Conservation (phyloP, 2,797 vertebrate species). For the Leucoraja ocellata region DNA sequence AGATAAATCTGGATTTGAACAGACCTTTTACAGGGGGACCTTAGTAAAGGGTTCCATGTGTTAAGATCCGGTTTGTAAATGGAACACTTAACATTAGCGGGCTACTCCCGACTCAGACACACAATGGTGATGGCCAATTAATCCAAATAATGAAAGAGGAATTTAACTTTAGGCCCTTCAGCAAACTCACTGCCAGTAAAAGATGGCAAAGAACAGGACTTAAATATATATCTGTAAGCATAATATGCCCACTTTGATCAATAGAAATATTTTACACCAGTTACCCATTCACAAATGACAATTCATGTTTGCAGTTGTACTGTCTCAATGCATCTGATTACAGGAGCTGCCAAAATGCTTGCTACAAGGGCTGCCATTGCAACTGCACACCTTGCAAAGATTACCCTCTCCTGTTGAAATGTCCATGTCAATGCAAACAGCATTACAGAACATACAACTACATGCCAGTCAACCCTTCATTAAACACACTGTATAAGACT, state of each 20-base stretch:
- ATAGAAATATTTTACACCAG: not conserved
- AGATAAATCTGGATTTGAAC: slow-evolving; percentile 11
- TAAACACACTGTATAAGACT: not conserved
- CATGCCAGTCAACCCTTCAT: not conserved
- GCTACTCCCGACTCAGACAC: not conserved
- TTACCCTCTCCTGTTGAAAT: not conserved
- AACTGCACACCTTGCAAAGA: not conserved
- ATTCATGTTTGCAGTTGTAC: not conserved
- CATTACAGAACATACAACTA: no score
- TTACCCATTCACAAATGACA: not conserved
- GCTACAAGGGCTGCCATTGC: not conserved
- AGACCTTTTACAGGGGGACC: not conserved
- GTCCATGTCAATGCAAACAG: not conserved
- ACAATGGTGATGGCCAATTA: not conserved
- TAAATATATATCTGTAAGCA: not conserved
- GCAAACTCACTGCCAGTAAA: not conserved
- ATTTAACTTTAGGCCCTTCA: not conserved
- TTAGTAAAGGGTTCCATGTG: not conserved
- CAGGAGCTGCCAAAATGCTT: not conserved
- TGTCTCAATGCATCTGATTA: not conserved
- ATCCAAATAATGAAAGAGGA: not conserved
- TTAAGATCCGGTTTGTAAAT: not conserved
- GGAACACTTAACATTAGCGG: not conserved
- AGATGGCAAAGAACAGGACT: not conserved
- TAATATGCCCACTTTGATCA: not conserved